Percentiles rank a stretch among this genome's conserved stretches.
Evolutionary conservation across 2,113 vertebrate genomes (phyloP).

Genomic region (Psammodynastes pulverulentus): DNA sequence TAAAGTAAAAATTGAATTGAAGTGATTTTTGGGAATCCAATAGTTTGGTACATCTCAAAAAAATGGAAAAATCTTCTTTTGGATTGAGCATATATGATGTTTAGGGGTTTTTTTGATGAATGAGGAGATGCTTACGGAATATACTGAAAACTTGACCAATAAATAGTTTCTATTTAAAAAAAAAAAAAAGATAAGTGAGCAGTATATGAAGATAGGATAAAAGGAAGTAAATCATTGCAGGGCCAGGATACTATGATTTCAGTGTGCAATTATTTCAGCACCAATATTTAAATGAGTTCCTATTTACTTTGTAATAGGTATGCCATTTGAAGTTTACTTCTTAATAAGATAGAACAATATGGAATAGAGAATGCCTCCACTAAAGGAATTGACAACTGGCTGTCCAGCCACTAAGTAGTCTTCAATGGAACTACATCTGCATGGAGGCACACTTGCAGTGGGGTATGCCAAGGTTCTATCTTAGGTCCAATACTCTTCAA

Average conservation of each 20-base stretch:
- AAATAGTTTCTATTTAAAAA: background rate
- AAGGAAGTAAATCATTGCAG: background rate
- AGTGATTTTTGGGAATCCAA: background rate
- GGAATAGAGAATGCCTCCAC: too few species aligned
- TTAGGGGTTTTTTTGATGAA: background rate
- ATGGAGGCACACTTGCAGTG: too few species aligned
- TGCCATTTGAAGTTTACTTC: slow-evolving; percentile 29
- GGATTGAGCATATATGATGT: background rate
- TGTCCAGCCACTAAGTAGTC: too few species aligned
- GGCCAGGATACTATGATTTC: background rate
- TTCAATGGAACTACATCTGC: too few species aligned
- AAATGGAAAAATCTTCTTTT: background rate
- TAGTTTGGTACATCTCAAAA: background rate
- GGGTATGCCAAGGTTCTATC: too few species aligned
- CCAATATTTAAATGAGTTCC: slow-evolving; percentile 23
- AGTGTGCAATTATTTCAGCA: background rate
- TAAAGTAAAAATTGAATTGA: background rate
- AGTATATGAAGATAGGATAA: background rate
- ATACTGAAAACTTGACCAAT: background rate
- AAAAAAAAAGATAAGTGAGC: too few species aligned
- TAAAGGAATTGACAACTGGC: too few species aligned
- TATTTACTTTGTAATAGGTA: slow-evolving; percentile 21
- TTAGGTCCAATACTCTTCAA: too few species aligned
- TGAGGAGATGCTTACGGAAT: background rate
- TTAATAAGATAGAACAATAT: too few species aligned